Evolutionary conservation across 2,113 vertebrate species (phyloP), one percentile per base, ranked within the genome.

Genomic region (Calcarius ornatus): DNA sequence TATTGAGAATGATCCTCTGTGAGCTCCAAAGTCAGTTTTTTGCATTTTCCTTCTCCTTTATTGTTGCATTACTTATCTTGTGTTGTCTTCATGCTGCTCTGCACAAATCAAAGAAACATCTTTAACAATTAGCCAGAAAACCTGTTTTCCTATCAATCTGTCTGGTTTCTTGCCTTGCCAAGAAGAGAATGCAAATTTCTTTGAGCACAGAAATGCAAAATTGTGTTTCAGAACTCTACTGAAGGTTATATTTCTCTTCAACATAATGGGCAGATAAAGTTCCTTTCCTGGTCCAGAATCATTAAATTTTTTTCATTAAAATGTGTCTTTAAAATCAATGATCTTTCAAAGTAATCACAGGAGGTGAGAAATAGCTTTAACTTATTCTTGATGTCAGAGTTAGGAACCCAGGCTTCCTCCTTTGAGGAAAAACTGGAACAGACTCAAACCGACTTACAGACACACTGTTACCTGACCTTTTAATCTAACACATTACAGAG

Each of bases 121-220:
- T 92, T 92, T 72, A 96, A 94, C 71, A 94, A 83, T 81, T 63
- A 95, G 40, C 33, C 45, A 83, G 88, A 51, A 95, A 96, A 86
- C 10, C 31, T 86, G 40, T 79, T 96, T 96, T 96, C 69, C 75
- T 96, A 77, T 94, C 90, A 95, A 38, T 95, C 71, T 93, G 45
- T 73, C 81, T 86, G 59, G 35, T 91, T 95, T 91, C 59, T 79
- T 89, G 30, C 37, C 48, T 94, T 95, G 48, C 68, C 78, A 92
- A 88, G 81, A 95, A 60, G 45, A 81, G 68, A 96, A 97, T 76
- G 56, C 7, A 96, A 96, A 94, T 95, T 93, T 88, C n/a, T 84
- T 82, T 88, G 35, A 88, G 30, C 30, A 53, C 10, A 86, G 22
- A 78, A 30, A 48, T 48, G 19, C 2, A 75, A 75, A 83, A 66